Conservation (phyloP, 2,113 vertebrate genomes). For the Toxotes chatareus region DNA sequence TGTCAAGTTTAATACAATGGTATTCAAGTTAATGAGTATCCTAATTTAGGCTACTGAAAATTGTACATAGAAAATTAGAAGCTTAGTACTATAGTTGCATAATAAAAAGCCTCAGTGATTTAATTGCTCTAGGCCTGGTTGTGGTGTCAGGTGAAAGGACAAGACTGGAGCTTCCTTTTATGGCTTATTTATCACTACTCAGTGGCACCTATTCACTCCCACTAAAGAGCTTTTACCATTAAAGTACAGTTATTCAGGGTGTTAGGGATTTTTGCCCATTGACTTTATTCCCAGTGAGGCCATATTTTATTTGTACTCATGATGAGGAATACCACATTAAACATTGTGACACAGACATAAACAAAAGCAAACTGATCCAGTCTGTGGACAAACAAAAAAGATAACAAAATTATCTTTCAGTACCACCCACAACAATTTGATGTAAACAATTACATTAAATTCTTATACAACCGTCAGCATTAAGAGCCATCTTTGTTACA, state of each 20-base stretch:
- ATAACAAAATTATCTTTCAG: background rate
- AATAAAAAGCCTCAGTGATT: slow-evolving; percentile 6
- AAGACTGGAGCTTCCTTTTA: slow-evolving; percentile 11
- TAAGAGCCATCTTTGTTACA: background rate
- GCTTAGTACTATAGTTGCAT: background rate
- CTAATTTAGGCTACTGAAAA: background rate
- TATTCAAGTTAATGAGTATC: no score
- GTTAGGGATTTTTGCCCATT: slow-evolving; percentile 9
- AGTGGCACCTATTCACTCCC: slow-evolving; percentile 21
- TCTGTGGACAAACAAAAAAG: background rate
- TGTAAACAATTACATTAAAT: background rate
- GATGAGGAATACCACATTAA: slow-evolving; percentile 22
- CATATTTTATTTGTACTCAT: background rate
- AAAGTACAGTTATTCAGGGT: slow-evolving; percentile 24
- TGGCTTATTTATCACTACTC: slow-evolving; percentile 29
- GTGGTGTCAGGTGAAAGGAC: slow-evolving; percentile 32
- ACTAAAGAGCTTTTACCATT: slow-evolving; percentile 9
- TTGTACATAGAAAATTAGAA: background rate
- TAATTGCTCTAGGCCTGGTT: slow-evolving; percentile 22
- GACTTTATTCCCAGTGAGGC: slow-evolving; percentile 12
- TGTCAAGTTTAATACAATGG: background rate
- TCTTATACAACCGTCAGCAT: background rate
- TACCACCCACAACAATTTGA: background rate
- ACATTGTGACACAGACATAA: slow-evolving; percentile 20
- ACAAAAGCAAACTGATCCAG: slow-evolving; percentile 11